phyloP scores from a whole-genome alignment of 2,888 invertebrate species.

The Nomada goodeniana region DNA sequence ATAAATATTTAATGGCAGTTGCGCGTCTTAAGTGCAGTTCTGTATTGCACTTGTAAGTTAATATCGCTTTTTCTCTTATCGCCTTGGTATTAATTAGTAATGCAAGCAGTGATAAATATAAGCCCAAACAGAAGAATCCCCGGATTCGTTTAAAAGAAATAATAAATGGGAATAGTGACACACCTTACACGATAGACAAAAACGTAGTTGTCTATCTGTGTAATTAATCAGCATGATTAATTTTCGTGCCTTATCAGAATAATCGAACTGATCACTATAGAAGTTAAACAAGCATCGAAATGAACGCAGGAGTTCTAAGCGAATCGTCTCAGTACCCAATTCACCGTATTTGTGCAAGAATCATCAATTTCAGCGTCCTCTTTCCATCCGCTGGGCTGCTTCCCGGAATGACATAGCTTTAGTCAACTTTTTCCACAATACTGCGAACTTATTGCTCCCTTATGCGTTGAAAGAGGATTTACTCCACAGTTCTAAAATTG shows the following conservation, averaged over 20 bases:
- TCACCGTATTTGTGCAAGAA: neutral
- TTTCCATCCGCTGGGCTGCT: neutral
- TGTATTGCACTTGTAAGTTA: too few relatives aligned
- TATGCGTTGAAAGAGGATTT: neutral
- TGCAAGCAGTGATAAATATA: neutral
- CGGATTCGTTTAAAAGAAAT: neutral
- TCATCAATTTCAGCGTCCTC: too few relatives aligned
- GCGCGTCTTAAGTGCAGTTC: too few relatives aligned
- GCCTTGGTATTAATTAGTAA: too few relatives aligned
- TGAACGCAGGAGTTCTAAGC: constrained; percentile 61
- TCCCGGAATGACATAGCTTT: neutral
- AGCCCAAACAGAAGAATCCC: neutral
- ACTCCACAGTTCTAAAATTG: neutral
- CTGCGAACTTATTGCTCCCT: neutral
- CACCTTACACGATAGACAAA: neutral
- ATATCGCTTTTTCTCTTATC: too few relatives aligned
- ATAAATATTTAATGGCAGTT: too few relatives aligned
- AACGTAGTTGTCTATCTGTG: too few relatives aligned
- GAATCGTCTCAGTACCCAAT: neutral
- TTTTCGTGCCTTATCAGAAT: too few relatives aligned
- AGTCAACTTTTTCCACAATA: neutral
- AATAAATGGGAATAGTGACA: neutral
- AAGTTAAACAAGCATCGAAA: constrained; percentile 56
- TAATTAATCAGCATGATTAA: too few relatives aligned
- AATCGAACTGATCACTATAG: constrained; percentile 34